Conservation (phyloP, 2,113 vertebrate species). For the Mastomys coucha region DNA sequence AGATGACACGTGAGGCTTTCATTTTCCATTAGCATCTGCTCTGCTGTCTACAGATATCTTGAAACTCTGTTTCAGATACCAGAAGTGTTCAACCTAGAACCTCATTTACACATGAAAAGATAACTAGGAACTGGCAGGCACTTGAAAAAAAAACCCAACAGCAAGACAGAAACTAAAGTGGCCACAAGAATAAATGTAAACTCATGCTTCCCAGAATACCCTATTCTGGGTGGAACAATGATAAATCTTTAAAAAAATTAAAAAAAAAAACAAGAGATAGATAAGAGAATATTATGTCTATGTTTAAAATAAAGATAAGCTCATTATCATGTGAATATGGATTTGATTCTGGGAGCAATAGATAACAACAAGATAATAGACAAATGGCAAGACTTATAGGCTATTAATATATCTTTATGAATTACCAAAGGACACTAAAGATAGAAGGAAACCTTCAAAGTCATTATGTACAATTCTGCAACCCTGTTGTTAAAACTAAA, state of each 20-base stretch:
- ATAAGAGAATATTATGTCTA: not conserved
- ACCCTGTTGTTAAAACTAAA: not conserved
- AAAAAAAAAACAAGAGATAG: not conserved
- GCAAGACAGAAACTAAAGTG: conserved; percentile 56
- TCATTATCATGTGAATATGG: not conserved
- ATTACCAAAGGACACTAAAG: not conserved
- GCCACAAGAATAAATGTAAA: not conserved
- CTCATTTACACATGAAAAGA: conserved; percentile 73
- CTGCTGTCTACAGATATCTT: conserved; percentile 73
- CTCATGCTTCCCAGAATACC: not conserved
- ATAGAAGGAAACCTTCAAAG: not conserved
- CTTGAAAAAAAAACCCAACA: conserved; percentile 64
- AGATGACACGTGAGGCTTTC: conserved; percentile 64
- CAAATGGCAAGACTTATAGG: not conserved
- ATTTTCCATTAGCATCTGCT: conserved; percentile 72
- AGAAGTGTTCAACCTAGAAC: conserved; percentile 70
- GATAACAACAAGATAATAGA: not conserved
- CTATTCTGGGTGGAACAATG: not conserved
- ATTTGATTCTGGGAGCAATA: conserved; percentile 29
- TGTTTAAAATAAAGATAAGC: not conserved
- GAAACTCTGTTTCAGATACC: conserved; percentile 68
- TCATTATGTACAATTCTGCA: not conserved
- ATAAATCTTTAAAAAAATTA: not conserved
- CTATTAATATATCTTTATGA: not conserved
- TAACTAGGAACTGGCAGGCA: conserved; percentile 71